Conservation (phyloP, 2,888 invertebrate species). For the Craniophora ligustri region DNA sequence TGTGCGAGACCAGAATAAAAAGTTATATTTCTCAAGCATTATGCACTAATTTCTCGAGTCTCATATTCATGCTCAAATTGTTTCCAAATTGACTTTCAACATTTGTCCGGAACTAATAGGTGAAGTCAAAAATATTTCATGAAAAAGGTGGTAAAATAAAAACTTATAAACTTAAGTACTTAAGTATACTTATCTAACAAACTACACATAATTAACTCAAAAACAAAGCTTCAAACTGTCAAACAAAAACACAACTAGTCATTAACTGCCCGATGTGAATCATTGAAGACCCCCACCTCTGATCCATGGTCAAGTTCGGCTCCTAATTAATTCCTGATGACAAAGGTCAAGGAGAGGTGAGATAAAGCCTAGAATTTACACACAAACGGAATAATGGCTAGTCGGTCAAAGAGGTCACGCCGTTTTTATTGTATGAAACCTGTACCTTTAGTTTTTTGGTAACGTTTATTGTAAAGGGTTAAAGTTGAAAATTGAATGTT, state of each 20-base stretch:
- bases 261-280: slow-evolving; percentile 73
- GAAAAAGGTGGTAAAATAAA: too few species aligned
- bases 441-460: too few species aligned
- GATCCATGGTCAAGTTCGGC: slow-evolving; percentile 84
- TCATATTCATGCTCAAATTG: too few species aligned
- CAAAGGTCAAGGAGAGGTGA: slow-evolving; percentile 71
- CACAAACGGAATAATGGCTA: slow-evolving; percentile 80
- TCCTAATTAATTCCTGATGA: slow-evolving; percentile 81
- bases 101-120: too few species aligned
- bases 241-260: slow-evolving; percentile 62
- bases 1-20: too few species aligned
- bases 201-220: slow-evolving; percentile 18
- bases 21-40: too few species aligned
- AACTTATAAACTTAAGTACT: too few species aligned
- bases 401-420: slow-evolving; percentile 69
- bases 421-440: slow-evolving; percentile 66
- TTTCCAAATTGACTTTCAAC: too few species aligned
- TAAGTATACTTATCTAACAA: too few species aligned
- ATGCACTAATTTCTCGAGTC: too few species aligned
- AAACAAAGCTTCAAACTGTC: slow-evolving; percentile 43
- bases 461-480: slow-evolving; percentile 11
- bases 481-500: slow-evolving; percentile 18
- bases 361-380: slow-evolving; percentile 74
- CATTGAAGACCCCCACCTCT: slow-evolving; percentile 70
- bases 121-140: too few species aligned